Conservation (phyloP, 1,140 invertebrate genomes). For the Halesus radiatus region DNA sequence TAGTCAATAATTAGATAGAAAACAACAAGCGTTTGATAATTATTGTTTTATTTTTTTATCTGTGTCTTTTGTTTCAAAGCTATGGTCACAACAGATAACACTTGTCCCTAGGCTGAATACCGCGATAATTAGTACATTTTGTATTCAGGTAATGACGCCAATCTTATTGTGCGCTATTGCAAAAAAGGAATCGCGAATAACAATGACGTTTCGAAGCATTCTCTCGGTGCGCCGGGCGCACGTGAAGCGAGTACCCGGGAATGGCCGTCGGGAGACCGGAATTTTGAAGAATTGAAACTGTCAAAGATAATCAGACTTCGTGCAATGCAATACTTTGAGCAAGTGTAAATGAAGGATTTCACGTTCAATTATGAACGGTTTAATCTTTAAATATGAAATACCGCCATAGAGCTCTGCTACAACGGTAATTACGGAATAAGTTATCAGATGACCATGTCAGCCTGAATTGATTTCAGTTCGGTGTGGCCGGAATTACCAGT, state of each 20-base stretch:
- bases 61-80: not conserved
- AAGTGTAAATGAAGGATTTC: slow-evolving; percentile 27
- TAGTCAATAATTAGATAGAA: too few species aligned
- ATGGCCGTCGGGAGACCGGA: not conserved
- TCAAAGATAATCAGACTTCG: slow-evolving; percentile 40
- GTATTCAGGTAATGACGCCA: slow-evolving; percentile 46
- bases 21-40: too few species aligned
- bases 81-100: slow-evolving; percentile 40
- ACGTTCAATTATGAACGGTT: slow-evolving; percentile 26
- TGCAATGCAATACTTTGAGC: slow-evolving; percentile 10
- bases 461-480: slow-evolving; percentile 3
- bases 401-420: not conserved
- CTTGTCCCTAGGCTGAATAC: slow-evolving; percentile 42
- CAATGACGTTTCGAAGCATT: slow-evolving; percentile 30
- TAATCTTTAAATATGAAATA: slow-evolving; percentile 32
- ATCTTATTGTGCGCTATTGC: slow-evolving; percentile 46
- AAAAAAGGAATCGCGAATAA: slow-evolving; percentile 12
- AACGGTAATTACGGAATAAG: slow-evolving; percentile 28
- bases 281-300: slow-evolving; percentile 35
- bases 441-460: slow-evolving; percentile 29
- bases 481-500: slow-evolving; percentile 9
- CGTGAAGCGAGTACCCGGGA: too few species aligned
- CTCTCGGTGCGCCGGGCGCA: not conserved
- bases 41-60: not conserved
- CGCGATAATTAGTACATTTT: slow-evolving; percentile 45